Evolutionary conservation across 2,797 vertebrate genomes (phyloP), one percentile per base, ranked within the genome.

Genomic region (Leptoclinus maculatus): DNA sequence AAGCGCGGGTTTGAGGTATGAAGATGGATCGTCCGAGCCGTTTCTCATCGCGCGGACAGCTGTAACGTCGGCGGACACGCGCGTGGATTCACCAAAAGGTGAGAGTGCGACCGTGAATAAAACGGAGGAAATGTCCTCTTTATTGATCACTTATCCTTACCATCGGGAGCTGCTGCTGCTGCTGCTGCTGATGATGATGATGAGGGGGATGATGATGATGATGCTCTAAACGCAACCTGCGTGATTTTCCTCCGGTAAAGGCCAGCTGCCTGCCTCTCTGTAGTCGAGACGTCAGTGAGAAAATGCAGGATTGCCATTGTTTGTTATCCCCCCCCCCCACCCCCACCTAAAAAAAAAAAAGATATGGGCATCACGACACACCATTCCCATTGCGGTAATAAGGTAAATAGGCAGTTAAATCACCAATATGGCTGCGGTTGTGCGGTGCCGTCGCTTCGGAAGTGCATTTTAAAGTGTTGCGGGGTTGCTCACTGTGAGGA

Each of bases 191-290:
- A 1, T 54, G 58, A 7, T 29, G 57, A 7, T 45, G 80, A 9
- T 58, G 80, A n/a, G 29, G 84, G 36, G 41, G 80, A 63, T 59
- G 83, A 82, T 86, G 92, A 84, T 87, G 92, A 87, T 92, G 92
- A 87, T 88, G 90, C 85, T 90, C 69, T 88, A 91, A 93, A 91
- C 91, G 91, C 93, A 94, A 84, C 91, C 94, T 94, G 94, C 92
- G 92, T 92, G 91, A 85, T 94, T 91, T 90, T 85, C 83, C 91
- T 87, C 85, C 88, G 88, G 89, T 94, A 89, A 91, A 91, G 93
- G 91, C 88, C 89, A 83, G 73, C 76, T 88, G 29, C 27, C 64
- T 29, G 65, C 38, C 38, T 74, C 27, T 62, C 70, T 49, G 10
- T 49, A 59, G 47, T 57, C 64, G 82, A 87, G 49, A 57, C 63